Percentiles rank a stretch among this genome's conserved stretches.
These are phyloP conservation scores for Aphidius gifuensis DNA, from an alignment of 1,140 invertebrate species.

Conservation along the genomic window DNA sequence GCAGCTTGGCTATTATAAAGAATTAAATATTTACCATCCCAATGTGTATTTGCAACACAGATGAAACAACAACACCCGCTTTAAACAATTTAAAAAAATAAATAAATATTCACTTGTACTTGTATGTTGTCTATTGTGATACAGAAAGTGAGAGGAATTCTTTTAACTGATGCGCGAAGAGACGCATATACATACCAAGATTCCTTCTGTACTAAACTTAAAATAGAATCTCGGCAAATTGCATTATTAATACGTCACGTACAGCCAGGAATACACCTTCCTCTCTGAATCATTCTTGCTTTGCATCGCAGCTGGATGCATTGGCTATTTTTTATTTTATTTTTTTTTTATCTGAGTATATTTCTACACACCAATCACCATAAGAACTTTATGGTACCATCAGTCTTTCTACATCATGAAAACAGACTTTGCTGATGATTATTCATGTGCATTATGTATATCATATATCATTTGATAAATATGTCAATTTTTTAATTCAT, in stretches of 20 bases:
- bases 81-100: background rate
- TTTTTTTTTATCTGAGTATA: background rate
- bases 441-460: no score
- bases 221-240: conserved; percentile 24
- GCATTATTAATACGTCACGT: conserved; percentile 27
- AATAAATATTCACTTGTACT: background rate
- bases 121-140: no score
- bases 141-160: conserved; percentile 10
- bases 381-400: no score
- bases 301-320: conserved; percentile 16
- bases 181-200: background rate
- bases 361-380: no score
- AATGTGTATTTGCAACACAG: conserved; percentile 2
- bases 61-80: background rate
- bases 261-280: conserved; percentile 12
- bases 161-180: background rate
- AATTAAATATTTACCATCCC: conserved; percentile 1
- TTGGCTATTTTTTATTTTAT: background rate
- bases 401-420: no score
- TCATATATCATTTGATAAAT: background rate
- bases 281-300: conserved; percentile 5
- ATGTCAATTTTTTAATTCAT: background rate
- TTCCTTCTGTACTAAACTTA: conserved; percentile 17
- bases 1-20: conserved; percentile 13
- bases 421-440: no score